Evolutionary conservation across 2,797 vertebrate genomes (phyloP), one percentile per base, ranked within the genome.

Genomic region (Rhynchonycteris naso): DNA sequence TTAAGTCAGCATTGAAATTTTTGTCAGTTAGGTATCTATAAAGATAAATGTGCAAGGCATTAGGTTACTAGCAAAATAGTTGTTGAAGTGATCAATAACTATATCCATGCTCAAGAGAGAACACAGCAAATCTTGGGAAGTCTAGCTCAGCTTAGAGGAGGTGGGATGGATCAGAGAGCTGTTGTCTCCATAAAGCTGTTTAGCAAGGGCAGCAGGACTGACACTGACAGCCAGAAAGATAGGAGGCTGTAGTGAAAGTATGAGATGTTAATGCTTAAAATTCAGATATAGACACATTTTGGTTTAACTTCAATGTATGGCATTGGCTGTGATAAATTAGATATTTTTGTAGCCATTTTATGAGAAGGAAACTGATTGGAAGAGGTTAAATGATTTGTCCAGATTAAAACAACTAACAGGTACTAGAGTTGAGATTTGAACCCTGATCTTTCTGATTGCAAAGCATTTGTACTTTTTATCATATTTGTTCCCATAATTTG

Each of bases 341-440:
- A 19, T 33, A 22, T 59, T 72, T 92, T 33, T 63, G n/a, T 75
- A 21, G 0, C 7, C 8, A 8, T 50, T 16, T 89, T 50, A 80
- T 35, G 4, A 56, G 15, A 85, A 74, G 9, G 24, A 54, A 69
- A n/a, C 7, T 14, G 3, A 88, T 38, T 71, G 61, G 58, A 26
- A 71, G 54, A 93, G 30, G 16, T 35, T 84, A 66, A 92, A 58
- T 74, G 11, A 79, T 90, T 94, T 68, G 24, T 90, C 69, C 88
- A 63, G 68, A 1, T 71, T 80, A 72, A 92, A 86, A 89, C 2
- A 33, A 63, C 58, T 26, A 30, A 15, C 21, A 59, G 13, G 4
- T 21, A 7, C 76, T 58, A 56, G 30, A 33, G 4, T 18, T 74
- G 15, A 14, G 1, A 61, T 75, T 78, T 68, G 28, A 85, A 59